Base-by-base conservation (phyloP, 1,140 invertebrate species). In the Mamestra configurata region DNA sequence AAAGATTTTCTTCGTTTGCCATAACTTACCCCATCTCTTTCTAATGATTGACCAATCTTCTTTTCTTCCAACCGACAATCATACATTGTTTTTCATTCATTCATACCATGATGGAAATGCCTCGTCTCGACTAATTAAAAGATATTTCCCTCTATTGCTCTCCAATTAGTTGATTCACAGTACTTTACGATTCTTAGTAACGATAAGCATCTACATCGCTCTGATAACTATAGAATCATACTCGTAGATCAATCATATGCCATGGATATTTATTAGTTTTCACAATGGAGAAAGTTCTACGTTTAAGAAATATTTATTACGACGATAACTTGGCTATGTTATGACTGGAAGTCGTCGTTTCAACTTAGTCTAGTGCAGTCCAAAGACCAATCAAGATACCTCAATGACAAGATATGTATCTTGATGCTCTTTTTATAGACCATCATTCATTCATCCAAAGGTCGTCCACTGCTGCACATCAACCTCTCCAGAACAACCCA, bases 171-270 rank as follows among this genome's bases (percentile, higher is more conserved):
- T 70, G 66, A 70, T 70, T 70, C 66, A 20, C 13, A 70, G 61
- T 70, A 70, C 66, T 46, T 70, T 46, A 46, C 24, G 59, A 68
- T 70, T 70, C 66, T 70, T n/a, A 7, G 66, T 49, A 70, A 46
- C 66, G 66, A 70, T 70, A 70, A 20, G 24, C 66, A 70, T 70
- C 66, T 46, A 70, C 66, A 70, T 70, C 66, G 66, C 66, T 70
- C 66, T 70, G 66, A 70, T 70, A 46, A 70, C 66, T 18, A 15
- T 20, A 24, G 66, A 70, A 49, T 49, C 61, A 18, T 40, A 66
- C 35, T 66, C 66, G 66, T 70, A 49, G 22, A 70, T 70, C 66
- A 49, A 24, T 70, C 66, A 46, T 46, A 70, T 27, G 66, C 18
- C 66, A 27, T 66, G 61, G 53, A 49, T 70, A 46, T 49, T 70